These are phyloP conservation scores for Bos javanicus DNA, from an alignment of 2,113 vertebrate species.

Conservation along the genomic window DNA sequence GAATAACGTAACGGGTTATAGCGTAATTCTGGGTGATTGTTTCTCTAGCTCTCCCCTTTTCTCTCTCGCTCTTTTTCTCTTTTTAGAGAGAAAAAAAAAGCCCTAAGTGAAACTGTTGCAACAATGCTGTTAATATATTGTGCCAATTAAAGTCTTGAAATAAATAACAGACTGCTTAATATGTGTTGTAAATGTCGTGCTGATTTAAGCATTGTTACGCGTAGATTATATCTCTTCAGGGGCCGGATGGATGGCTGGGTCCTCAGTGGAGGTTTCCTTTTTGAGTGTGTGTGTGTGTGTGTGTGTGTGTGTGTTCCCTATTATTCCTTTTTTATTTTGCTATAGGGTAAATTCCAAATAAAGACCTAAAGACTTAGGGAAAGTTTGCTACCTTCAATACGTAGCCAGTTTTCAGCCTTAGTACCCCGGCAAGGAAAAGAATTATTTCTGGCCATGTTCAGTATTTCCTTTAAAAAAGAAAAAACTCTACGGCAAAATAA, in stretches of 20 bases:
- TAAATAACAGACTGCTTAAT: conserved; percentile 75
- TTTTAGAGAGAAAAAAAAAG: neutral
- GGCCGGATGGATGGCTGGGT: conserved; percentile 4
- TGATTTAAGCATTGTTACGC: conserved; percentile 72
- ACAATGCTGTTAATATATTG: conserved; percentile 62
- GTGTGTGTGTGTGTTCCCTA: neutral
- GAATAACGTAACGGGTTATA: neutral
- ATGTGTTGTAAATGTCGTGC: conserved; percentile 72
- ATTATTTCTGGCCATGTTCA: conserved; percentile 2
- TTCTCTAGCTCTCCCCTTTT: neutral
- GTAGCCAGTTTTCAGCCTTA: conserved; percentile 18
- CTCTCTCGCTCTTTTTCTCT: neutral
- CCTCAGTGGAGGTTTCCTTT: conserved; percentile 22
- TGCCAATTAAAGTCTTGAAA: conserved; percentile 76
- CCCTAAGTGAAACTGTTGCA: conserved; percentile 43
- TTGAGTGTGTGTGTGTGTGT: neutral
- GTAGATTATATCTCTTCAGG: conserved; percentile 70
- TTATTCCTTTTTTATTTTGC: conserved; percentile 50
- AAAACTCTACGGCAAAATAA: neutral
- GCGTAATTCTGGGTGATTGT: neutral
- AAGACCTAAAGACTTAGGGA: neutral
- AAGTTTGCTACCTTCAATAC: conserved; percentile 42
- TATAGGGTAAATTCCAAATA: conserved; percentile 47
- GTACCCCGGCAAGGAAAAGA: conserved; percentile 30
- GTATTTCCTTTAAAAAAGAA: neutral